These are phyloP conservation scores for Pelobates fuscus DNA, from an alignment of 2,113 vertebrate species.

Conservation along the genomic window DNA sequence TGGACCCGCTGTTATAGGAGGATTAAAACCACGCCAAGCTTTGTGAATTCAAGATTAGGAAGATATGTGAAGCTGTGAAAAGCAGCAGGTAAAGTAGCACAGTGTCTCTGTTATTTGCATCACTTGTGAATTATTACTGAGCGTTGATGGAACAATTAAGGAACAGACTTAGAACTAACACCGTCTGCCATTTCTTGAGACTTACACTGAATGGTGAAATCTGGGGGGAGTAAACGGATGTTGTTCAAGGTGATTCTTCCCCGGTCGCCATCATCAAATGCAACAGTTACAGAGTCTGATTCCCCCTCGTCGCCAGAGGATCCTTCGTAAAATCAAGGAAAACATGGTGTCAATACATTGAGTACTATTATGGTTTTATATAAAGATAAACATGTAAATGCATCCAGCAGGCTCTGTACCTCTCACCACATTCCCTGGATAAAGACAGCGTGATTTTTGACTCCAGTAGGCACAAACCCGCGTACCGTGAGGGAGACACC, in stretches of 20 bases:
- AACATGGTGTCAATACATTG: background rate
- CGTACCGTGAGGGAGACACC: slow-evolving; percentile 76
- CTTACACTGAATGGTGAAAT: slow-evolving; percentile 94
- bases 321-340: slow-evolving; percentile 22
- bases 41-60: no score
- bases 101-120: no score
- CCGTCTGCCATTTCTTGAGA: background rate
- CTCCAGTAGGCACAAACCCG: slow-evolving; percentile 95
- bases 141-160: no score
- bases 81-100: no score
- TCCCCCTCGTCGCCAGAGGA: slow-evolving; percentile 81
- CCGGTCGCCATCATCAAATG: slow-evolving; percentile 93
- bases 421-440: slow-evolving; percentile 86
- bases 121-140: no score
- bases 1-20: no score
- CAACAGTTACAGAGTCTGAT: slow-evolving; percentile 83
- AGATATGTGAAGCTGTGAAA: no score
- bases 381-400: background rate
- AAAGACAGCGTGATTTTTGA: slow-evolving; percentile 90
- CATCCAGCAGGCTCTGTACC: slow-evolving; percentile 65
- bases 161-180: no score
- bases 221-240: slow-evolving; percentile 89
- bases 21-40: no score
- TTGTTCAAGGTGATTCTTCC: slow-evolving; percentile 89
- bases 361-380: background rate